Evolutionary conservation across 2,888 invertebrate species (phyloP), one percentile per base, ranked within the genome.

Genomic region (Melinaea marsaeus): DNA sequence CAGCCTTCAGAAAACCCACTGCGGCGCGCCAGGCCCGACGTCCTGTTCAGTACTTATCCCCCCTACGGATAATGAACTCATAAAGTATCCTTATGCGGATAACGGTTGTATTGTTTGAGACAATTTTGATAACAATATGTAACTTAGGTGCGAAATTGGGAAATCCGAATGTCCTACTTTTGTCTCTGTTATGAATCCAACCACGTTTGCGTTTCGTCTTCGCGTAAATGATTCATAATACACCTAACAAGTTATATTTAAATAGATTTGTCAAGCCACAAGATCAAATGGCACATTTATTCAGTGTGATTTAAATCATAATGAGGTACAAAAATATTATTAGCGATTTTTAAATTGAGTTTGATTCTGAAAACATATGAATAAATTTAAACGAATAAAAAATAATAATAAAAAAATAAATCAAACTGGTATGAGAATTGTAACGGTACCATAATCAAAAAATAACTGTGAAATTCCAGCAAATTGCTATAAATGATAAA

Each of bases 1-100:
- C 88, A 90, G 90, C 90, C 90, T 90, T 90, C 90, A 88, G 89
- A 89, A 90, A 88, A 88, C 85, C 90, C 90, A 90, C 90, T 90
- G 90, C 83, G 83, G 74, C 72, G 74, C 73, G 83, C 76, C 78
- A 67, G 84, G 77, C 80, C 77, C 83, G 77, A 79, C 79, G 82
- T 88, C 90, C 89, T 87, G 87, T 76, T 77, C 75, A 73, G 73
- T 75, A 76, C 75, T 67, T 78, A 79, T 81, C 82, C 83, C 86
- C 88, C 79, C 87, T 80, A 80, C 76, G 74, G 65, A 65, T 69
- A 66, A 69, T 71, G 64, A 76, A 75, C 73, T 74, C 70, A 63
- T 71, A 70, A 72, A 71, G 69, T 76, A 72, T 83, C 87, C 85
- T 85, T 84, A 79, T 80, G 70, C 68, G 75, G 73, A 74, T 87